Percentiles rank a stretch among this genome's conserved stretches.
phyloP scores from a whole-genome alignment of 2,113 vertebrate species.

The Pipra filicauda region DNA sequence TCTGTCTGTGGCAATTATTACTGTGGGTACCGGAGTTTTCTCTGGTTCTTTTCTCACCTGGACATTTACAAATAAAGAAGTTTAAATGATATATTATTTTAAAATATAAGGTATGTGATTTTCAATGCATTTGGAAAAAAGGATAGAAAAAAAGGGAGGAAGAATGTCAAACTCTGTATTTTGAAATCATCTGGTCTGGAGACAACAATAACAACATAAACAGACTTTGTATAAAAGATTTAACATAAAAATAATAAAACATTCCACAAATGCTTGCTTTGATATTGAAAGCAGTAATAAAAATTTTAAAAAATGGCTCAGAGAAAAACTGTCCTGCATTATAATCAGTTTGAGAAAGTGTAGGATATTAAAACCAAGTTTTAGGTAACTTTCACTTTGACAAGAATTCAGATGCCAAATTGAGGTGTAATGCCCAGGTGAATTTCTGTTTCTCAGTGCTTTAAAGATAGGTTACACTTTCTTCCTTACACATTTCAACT shows the following conservation, averaged over 20 bases:
- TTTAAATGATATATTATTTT: neutral
- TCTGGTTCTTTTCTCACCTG: conserved; percentile 77
- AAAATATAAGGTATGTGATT: neutral
- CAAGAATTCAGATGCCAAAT: neutral
- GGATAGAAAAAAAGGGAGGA: neutral
- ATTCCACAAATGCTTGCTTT: neutral
- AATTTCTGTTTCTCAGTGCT: neutral
- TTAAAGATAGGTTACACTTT: neutral
- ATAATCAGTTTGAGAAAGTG: neutral
- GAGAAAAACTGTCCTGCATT: conserved; percentile 1
- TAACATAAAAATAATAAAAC: neutral
- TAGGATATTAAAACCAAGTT: neutral
- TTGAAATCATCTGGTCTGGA: neutral
- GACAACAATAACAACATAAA: neutral
- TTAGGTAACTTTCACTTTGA: neutral
- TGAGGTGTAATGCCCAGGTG: neutral
- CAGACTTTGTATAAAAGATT: neutral
- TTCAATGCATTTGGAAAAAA: neutral
- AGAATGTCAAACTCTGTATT: neutral
- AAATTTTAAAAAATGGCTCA: neutral
- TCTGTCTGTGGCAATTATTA: conserved; percentile 72
- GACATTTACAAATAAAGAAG: conserved; percentile 22
- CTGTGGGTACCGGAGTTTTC: conserved; percentile 68
- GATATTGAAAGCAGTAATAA: neutral
- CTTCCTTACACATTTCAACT: neutral